Conservation (phyloP, 2,888 invertebrate species). For the Tanytarsus gracilentus region DNA sequence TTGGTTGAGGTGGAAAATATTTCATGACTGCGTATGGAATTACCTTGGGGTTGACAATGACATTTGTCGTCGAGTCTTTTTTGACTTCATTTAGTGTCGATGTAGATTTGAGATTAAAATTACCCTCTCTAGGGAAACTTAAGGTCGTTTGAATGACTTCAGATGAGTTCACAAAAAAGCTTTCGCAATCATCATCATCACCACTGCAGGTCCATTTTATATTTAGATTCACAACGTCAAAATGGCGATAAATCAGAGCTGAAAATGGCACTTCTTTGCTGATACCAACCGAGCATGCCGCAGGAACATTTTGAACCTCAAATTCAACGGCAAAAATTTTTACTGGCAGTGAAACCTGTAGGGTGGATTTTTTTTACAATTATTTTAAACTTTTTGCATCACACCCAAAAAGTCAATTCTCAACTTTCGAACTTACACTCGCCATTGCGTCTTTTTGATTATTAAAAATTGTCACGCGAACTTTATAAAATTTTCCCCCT, state of each 20-base stretch:
- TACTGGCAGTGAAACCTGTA: not conserved
- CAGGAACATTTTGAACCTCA: not conserved
- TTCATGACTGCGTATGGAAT: constrained; percentile 16
- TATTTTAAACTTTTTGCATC: not conserved
- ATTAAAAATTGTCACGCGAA: constrained; percentile 5
- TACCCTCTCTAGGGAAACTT: constrained; percentile 7
- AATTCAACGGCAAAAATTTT: not conserved
- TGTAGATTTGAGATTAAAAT: not conserved
- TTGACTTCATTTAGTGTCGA: not conserved
- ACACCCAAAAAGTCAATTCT: not conserved
- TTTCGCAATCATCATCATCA: not conserved
- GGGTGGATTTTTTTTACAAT: too few relatives aligned
- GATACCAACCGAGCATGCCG: not conserved
- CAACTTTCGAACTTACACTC: too few relatives aligned
- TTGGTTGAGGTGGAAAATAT: constrained; percentile 14
- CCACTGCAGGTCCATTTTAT: constrained; percentile 3
- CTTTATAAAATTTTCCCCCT: not conserved
- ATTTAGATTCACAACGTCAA: not conserved
- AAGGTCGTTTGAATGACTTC: not conserved
- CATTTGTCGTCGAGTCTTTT: not conserved
- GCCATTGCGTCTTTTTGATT: not conserved
- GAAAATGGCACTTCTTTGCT: constrained; percentile 7
- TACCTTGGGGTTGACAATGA: not conserved
- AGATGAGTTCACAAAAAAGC: not conserved
- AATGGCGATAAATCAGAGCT: not conserved